Conservation (phyloP, 2,797 vertebrate species). For the Microctenopoma steveboyesi region DNA sequence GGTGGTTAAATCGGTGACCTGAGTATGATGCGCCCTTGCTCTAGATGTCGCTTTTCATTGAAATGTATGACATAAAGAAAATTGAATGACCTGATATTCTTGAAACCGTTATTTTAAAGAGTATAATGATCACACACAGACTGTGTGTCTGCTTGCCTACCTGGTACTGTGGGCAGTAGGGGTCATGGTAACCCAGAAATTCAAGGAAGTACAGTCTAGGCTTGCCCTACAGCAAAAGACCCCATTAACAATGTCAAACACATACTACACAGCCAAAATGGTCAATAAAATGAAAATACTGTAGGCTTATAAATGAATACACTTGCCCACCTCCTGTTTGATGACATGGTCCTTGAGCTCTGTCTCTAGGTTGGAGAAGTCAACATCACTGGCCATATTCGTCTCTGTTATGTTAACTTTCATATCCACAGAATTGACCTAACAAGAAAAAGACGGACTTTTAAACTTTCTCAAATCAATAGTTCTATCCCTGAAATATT, state of each 20-base stretch:
- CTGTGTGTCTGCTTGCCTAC: slow-evolving; percentile 54
- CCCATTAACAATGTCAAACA: slow-evolving; percentile 18
- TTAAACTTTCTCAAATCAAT: neutral
- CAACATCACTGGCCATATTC: slow-evolving; percentile 23
- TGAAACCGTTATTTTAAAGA: slow-evolving; percentile 74
- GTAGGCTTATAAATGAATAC: neutral
- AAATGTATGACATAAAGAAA: slow-evolving; percentile 78
- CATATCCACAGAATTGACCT: slow-evolving; percentile 58
- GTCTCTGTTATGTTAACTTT: slow-evolving; percentile 39
- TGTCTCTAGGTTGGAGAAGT: slow-evolving; percentile 60
- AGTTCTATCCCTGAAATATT: neutral
- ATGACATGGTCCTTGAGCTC: slow-evolving; percentile 61
- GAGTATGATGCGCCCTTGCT: slow-evolving; percentile 70
- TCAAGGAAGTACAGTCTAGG: slow-evolving; percentile 71
- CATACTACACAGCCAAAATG: neutral
- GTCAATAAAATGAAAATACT: slow-evolving; percentile 1
- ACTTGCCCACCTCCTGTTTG: slow-evolving; percentile 62
- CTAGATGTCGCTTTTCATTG: slow-evolving; percentile 69
- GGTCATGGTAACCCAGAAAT: slow-evolving; percentile 70
- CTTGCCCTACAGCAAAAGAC: slow-evolving; percentile 49
- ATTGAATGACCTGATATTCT: slow-evolving; percentile 79
- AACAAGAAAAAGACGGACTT: slow-evolving; percentile 18
- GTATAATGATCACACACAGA: slow-evolving; percentile 30
- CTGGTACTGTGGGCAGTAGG: slow-evolving; percentile 58
- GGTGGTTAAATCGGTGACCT: slow-evolving; percentile 80